Conservation (phyloP, 2,797 vertebrate genomes). For the Xiphorhynchus erythropygius region DNA sequence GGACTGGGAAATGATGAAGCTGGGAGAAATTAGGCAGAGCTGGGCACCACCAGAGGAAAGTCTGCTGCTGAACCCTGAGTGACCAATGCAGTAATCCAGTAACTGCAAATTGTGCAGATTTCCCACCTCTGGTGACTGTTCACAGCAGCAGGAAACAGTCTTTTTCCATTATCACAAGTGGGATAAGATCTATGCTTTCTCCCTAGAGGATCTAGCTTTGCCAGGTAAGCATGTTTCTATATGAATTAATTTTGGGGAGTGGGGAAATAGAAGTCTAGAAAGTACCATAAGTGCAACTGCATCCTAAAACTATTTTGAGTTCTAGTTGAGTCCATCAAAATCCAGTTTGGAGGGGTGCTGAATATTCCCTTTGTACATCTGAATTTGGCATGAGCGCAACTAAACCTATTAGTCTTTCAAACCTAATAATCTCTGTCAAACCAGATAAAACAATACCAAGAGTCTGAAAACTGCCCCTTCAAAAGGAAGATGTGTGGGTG, state of each 20-base stretch:
- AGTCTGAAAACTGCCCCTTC: background rate
- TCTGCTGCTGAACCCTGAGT: background rate
- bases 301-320: background rate
- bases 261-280: background rate
- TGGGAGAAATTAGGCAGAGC: background rate
- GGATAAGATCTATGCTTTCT: background rate
- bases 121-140: background rate
- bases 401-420: background rate
- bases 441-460: background rate
- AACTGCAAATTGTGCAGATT: background rate
- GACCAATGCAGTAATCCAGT: background rate
- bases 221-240: background rate
- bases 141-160: background rate
- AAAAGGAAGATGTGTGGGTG: background rate
- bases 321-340: background rate
- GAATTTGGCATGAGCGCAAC: fast-evolving
- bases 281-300: background rate
- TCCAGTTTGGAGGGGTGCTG: background rate
- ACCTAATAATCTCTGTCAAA: background rate
- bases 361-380: background rate
- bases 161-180: background rate
- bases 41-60: background rate
- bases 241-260: fast-evolving
- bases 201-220: background rate
- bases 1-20: background rate